phyloP scores from a whole-genome alignment of 2,888 invertebrate species.

The Ethmia dodecea region DNA sequence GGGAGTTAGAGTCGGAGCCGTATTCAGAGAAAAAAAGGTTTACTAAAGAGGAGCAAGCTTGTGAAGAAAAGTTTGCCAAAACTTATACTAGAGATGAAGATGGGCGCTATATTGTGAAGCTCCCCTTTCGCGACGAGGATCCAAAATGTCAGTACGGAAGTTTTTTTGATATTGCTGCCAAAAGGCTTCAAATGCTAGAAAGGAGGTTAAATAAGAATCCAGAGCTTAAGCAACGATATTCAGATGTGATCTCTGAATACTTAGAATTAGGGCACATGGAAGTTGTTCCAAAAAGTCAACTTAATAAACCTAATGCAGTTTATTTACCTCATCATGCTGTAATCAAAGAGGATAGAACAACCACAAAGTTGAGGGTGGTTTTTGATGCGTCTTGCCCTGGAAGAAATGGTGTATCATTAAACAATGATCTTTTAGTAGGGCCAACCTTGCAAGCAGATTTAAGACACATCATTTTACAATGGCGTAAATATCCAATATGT shows the following conservation, averaged over 20 bases:
- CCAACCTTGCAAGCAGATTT: constrained; percentile 21
- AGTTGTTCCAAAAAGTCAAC: not conserved
- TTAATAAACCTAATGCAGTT: not conserved
- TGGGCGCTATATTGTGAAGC: constrained; percentile 18
- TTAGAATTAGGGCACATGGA: constrained; percentile 19
- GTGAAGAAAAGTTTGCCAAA: constrained; percentile 14
- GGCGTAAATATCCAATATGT: constrained; percentile 16
- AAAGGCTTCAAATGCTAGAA: constrained; percentile 17
- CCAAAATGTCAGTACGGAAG: constrained; percentile 11
- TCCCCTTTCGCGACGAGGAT: constrained; percentile 14
- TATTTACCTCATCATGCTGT: constrained; percentile 8
- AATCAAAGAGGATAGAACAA: constrained; percentile 18
- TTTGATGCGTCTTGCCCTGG: constrained; percentile 20
- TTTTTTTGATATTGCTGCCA: constrained; percentile 17
- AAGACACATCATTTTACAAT: constrained; percentile 16
- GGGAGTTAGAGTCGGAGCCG: constrained; percentile 20
- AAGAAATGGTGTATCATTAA: constrained; percentile 15
- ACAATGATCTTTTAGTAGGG: constrained; percentile 18
- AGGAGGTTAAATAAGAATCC: constrained; percentile 10
- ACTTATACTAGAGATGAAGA: constrained; percentile 11
- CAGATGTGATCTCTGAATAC: constrained; percentile 17
- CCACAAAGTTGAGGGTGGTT: constrained; percentile 22
- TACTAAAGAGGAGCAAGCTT: constrained; percentile 16
- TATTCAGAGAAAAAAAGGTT: constrained; percentile 15
- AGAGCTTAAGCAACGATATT: constrained; percentile 14